Percentiles rank a stretch among this genome's conserved stretches.
These are phyloP conservation scores for Phaethornis superciliosus DNA, from an alignment of 2,113 vertebrate species.

Conservation along the genomic window DNA sequence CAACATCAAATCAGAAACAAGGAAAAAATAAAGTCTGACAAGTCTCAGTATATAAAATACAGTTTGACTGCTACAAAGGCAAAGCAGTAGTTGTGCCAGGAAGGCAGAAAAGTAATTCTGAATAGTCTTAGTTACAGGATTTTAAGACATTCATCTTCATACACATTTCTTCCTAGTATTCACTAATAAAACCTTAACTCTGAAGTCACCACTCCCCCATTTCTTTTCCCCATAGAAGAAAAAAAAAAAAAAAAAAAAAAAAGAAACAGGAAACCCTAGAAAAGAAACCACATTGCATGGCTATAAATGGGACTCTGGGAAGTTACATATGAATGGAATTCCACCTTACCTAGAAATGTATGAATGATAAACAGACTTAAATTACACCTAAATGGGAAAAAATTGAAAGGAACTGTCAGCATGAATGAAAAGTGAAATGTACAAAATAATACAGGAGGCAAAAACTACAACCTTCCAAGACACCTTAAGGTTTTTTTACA, in stretches of 20 bases:
- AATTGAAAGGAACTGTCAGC: constrained; percentile 84
- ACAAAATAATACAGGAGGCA: constrained; percentile 70
- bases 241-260: background rate
- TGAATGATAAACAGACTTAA: constrained; percentile 92
- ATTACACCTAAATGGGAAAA: constrained; percentile 94
- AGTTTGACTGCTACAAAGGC: background rate
- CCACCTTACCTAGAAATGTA: constrained; percentile 98
- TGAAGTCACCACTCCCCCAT: background rate
- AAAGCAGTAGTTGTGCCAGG: constrained; percentile 3
- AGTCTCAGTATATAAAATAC: background rate
- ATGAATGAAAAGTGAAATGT: constrained; percentile 77
- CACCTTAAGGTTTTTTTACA: background rate
- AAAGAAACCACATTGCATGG: constrained; percentile 42
- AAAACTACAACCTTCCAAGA: constrained; percentile 42
- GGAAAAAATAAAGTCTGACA: background rate
- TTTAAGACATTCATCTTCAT: background rate
- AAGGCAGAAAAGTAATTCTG: background rate
- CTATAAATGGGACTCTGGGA: constrained; percentile 60
- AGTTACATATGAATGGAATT: constrained; percentile 79
- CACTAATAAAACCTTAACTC: background rate
- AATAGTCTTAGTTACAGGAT: background rate
- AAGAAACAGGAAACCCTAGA: constrained; percentile 10
- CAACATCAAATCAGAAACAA: constrained; percentile 11
- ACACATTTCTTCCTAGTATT: background rate
- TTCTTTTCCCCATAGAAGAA: background rate